Percentiles rank a stretch among this genome's conserved stretches.
Conservation (phyloP, 2,888 invertebrate species). For the Brachylomia viminalis region DNA sequence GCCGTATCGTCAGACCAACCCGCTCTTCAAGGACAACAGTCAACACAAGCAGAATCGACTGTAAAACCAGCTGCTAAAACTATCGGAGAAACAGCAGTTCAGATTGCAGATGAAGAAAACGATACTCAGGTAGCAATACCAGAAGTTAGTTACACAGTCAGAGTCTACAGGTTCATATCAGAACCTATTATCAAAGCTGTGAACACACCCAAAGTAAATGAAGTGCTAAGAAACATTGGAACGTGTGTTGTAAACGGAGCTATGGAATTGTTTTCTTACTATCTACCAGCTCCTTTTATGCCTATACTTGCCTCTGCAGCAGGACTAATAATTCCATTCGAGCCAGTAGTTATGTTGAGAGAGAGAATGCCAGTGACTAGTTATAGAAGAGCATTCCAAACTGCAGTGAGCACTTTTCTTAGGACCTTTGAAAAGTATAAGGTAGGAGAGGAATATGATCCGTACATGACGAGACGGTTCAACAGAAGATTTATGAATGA, state of each 20-base stretch:
- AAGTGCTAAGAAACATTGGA: slow-evolving; percentile 82
- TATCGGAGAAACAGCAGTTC: neutral
- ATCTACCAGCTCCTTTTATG: slow-evolving; percentile 84
- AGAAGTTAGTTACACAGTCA: slow-evolving; percentile 55
- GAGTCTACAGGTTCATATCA: slow-evolving; percentile 71
- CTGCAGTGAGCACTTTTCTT: slow-evolving; percentile 81
- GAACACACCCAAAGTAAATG: slow-evolving; percentile 76
- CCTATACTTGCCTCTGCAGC: slow-evolving; percentile 85
- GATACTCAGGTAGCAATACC: slow-evolving; percentile 17
- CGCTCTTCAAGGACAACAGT: neutral
- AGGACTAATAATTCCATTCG: slow-evolving; percentile 85
- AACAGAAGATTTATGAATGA: slow-evolving; percentile 81
- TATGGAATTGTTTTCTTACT: slow-evolving; percentile 83
- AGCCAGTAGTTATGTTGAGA: slow-evolving; percentile 82
- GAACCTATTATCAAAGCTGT: slow-evolving; percentile 73
- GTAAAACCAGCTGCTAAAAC: neutral
- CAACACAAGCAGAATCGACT: neutral
- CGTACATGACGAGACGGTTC: slow-evolving; percentile 85
- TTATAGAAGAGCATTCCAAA: slow-evolving; percentile 83
- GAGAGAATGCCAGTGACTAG: slow-evolving; percentile 85
- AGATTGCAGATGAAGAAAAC: slow-evolving; percentile 24
- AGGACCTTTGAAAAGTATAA: slow-evolving; percentile 83
- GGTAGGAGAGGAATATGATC: slow-evolving; percentile 77
- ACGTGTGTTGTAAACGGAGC: slow-evolving; percentile 85
- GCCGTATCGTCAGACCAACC: neutral